Evolutionary conservation across 2,797 vertebrate species (phyloP), one percentile per base, ranked within the genome.

Genomic region (Sebastes wilsoni): DNA sequence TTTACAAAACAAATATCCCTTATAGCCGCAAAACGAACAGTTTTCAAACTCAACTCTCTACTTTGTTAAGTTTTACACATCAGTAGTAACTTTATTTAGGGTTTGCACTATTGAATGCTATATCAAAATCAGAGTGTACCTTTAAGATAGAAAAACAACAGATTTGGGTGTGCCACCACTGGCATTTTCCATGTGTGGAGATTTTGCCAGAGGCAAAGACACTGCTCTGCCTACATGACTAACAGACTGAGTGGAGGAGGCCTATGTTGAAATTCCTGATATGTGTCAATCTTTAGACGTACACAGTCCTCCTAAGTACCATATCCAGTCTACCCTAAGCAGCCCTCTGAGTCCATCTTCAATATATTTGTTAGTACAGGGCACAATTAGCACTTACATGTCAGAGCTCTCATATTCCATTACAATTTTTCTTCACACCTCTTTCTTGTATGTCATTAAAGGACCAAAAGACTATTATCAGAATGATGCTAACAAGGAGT

Each of bases 101-200:
- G 6, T 66, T 58, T 22, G 4, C 10, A 22, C 20, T n/a, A 7
- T 8, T 46, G 28, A 20, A 49, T 22, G 28, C n/a, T 20, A 9
- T 25, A 46, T 38, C 8, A 72, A 64, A 79, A 66, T 28, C 22
- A 60, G 14, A 60, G 69, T 67, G 73, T 61, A 83, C 71, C 75
- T 89, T 85, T 86, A 79, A 90, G 69, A 81, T 1, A 64, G 46
- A 82, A 85, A 75, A 83, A 83, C 77, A 76, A 76, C 82, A 76
- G 69, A 79, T 82, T 74, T 89, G 93, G 92, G 89, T 85, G 92
- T 88, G 92, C 65, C 84, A 71, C 82, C 34, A 27, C 72, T 84
- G 79, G 72, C 75, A 87, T 85, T 84, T 91, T 87, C 80, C 71
- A 83, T 66, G 68, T 61, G 65, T 28, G 49, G 60, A 64, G 68